phyloP scores from a whole-genome alignment of 2,113 vertebrate genomes.

The Eretmochelys imbricata region DNA sequence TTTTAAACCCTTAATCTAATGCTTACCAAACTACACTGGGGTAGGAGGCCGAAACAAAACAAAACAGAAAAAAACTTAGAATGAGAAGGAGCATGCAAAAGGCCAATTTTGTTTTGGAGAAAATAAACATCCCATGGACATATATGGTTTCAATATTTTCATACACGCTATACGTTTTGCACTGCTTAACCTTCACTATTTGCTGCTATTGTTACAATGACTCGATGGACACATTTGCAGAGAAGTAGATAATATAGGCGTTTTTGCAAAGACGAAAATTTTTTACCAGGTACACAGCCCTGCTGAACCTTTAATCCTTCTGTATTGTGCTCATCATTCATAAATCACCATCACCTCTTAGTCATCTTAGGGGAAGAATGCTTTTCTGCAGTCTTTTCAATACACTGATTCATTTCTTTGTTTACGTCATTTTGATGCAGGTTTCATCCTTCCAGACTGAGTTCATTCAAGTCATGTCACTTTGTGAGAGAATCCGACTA shows the following conservation, averaged over 20 bases:
- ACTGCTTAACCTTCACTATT: neutral
- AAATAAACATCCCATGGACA: neutral
- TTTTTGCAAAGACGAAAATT: neutral
- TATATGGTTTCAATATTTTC: neutral
- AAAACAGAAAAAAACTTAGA: too few relatives aligned
- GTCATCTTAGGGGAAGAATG: neutral
- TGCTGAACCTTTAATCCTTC: neutral
- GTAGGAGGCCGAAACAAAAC: too few relatives aligned
- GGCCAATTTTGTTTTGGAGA: neutral
- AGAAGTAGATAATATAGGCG: neutral
- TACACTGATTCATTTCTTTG: neutral
- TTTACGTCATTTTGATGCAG: neutral
- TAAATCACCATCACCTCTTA: neutral
- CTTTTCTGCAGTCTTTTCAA: neutral
- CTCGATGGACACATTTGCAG: neutral
- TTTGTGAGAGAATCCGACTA: neutral
- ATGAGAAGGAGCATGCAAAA: neutral
- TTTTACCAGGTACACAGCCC: neutral
- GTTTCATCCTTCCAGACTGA: neutral
- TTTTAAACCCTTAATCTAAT: neutral
- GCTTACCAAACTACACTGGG: neutral
- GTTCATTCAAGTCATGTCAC: neutral
- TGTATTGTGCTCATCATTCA: neutral
- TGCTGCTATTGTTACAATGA: neutral
- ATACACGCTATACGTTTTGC: neutral